Base-by-base conservation (phyloP, 2,113 vertebrate genomes). In the Thalassarche chlororhynchos region DNA sequence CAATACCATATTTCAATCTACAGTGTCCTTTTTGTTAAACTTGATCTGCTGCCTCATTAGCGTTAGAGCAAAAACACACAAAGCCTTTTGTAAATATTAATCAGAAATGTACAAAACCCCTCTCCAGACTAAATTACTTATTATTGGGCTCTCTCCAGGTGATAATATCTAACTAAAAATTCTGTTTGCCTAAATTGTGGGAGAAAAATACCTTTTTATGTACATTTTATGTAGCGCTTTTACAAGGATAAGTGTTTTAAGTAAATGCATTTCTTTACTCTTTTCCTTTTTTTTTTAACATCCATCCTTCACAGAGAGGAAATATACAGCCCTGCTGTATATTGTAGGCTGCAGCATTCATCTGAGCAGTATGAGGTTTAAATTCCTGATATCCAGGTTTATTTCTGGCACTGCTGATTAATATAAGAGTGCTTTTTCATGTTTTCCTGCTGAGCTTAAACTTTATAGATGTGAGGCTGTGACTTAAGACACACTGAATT, bases 1-100 rank as follows among this genome's bases (percentile, higher is more conserved):
- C 98, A 98, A 98, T 98, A 97, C 98, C 96, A 98, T 98, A 98
- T 98, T 99, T 99, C 98, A 98, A 98, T 93, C 97, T 98, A 99
- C 99, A 99, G 98, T 98, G 98, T 99, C 98, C 98, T 98, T 99
- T 99, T 99, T 99, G 99, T 99, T 99, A 98, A 98, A 98, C 97
- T 97, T 61, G 77, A 97, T 98, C 97, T 93, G 97, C 95, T 64
- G 75, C 82, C 66, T 97, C 96, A 78, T 98, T 98, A 98, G 96
- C 8, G 51, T 96, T 95, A 85, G 93, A 97, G 96, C 75, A 97
- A 98, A 97, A 97, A 97, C 94, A 98, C 97, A 98, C 94, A 96
- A 94, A 98, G 97, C 80, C 96, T 97, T 98, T 96, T 97, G 97
- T 98, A 98, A 98, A 98, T 98, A 98, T 98, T 98, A 98, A 98